Conservation (phyloP, 1,140 invertebrate genomes). For the Ridgeia piscesae region DNA sequence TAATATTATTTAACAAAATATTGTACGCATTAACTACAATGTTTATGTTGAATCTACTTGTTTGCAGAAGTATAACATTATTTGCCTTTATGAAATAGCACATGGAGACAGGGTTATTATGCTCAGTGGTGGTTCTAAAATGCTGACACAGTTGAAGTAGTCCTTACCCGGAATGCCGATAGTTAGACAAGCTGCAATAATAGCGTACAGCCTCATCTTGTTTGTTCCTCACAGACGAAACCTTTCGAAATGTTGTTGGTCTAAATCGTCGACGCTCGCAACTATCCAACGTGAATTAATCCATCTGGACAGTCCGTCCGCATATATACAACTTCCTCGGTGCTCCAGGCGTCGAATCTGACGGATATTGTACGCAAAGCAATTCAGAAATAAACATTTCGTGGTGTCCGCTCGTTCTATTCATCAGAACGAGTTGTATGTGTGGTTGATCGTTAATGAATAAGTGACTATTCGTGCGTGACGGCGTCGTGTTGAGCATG, state of each 20-base stretch:
- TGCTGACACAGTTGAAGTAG: not conserved
- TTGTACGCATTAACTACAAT: too few relatives aligned
- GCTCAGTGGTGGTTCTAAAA: not conserved
- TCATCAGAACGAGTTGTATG: not conserved
- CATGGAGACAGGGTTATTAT: not conserved
- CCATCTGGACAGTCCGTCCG: not conserved
- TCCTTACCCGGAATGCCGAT: not conserved
- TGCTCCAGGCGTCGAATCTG: not conserved
- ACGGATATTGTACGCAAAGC: not conserved
- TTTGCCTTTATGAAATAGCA: not conserved
- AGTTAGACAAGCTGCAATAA: not conserved
- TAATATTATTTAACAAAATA: too few relatives aligned
- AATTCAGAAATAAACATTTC: not conserved
- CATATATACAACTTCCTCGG: not conserved
- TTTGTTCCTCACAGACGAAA: not conserved
- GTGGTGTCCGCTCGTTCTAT: not conserved
- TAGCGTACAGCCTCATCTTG: not conserved
- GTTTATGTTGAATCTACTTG: too few relatives aligned
- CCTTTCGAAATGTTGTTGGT: not conserved
- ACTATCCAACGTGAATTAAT: not conserved
- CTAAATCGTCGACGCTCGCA: not conserved
- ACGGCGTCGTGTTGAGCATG: not conserved
- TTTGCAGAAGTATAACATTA: too few relatives aligned
- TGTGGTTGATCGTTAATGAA: too few relatives aligned
- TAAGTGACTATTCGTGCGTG: not conserved